These are phyloP conservation scores for Cybosia mesomella DNA, from an alignment of 2,888 invertebrate species.

Conservation along the genomic window DNA sequence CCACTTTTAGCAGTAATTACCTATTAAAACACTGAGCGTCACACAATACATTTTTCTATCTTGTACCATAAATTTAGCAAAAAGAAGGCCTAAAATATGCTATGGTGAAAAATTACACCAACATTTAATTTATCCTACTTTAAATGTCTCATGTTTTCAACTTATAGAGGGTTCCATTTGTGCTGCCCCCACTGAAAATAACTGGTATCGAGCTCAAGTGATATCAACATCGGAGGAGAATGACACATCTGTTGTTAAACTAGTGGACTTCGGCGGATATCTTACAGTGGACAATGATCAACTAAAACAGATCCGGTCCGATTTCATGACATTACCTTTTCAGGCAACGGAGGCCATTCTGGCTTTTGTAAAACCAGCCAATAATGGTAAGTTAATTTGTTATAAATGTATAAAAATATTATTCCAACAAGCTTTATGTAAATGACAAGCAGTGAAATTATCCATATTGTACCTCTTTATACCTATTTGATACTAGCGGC, in stretches of 20 bases:
- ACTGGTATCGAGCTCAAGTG: slow-evolving; percentile 97
- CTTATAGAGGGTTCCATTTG: slow-evolving; percentile 94
- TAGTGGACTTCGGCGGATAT: slow-evolving; percentile 98
- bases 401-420: background rate
- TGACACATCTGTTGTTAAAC: slow-evolving; percentile 93
- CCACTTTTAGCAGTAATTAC: no score
- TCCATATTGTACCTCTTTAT: no score
- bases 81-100: no score
- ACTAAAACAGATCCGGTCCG: slow-evolving; percentile 96
- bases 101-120: background rate
- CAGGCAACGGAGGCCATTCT: slow-evolving; percentile 98
- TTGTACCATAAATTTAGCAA: no score
- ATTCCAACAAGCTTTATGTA: no score
- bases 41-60: no score
- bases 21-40: no score
- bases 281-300: slow-evolving; percentile 91
- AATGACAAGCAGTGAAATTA: no score
- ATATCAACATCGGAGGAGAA: slow-evolving; percentile 89
- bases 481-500: no score
- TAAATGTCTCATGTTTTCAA: slow-evolving; percentile 19
- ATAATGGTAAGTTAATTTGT: slow-evolving; percentile 87
- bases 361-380: slow-evolving; percentile 94
- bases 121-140: background rate
- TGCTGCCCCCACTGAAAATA: slow-evolving; percentile 93
- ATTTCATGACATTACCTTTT: slow-evolving; percentile 98